Base-by-base conservation (phyloP, 64 coral and sea anemone genomes). In the Porites australiensis region DNA sequence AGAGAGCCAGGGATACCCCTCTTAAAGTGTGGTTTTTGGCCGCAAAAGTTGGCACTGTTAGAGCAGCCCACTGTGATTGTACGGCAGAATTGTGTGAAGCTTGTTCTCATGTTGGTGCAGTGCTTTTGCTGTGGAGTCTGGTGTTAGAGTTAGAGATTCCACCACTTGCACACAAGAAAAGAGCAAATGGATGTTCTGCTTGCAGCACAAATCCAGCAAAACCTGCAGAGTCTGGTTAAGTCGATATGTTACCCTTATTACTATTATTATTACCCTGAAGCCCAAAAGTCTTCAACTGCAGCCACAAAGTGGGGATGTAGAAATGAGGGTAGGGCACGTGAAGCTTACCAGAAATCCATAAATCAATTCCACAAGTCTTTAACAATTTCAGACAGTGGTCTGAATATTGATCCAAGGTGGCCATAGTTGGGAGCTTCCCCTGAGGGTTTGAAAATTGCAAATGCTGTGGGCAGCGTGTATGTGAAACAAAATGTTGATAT, bases 391-490 rank as follows among this genome's bases (percentile, higher is more conserved):
- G 74, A 89, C 77, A 89, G 88, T 89, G 88, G 88, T 27, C 78
- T 79, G 20, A 77, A 89, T 64, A 62, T 89, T 8, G 46, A 79
- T 27, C 43, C 8, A 21, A 62, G 52, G 8, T 54, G 72, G 43
- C 50, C 5, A 8, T 47, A 75, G 46, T 21, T 89, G 48, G 74
- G 44, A 78, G 88, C 74, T 79, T 79, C 88, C 13, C 74, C 74
- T 45, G 53, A 79, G 77, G 87, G 4, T 89, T 89, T 77, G 88
- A 79, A 37, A 57, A 77, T 16, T 89, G 88, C 65, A 59, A 89
- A 13, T 89, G 88, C 27, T 89, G 88, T 79, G 88, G 88, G 3
- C 22, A 61, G 15, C 74, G 87, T 8, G 20, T 44, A 44, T 86
- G 77, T 59, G 63, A 91, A 21, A 91, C 82, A 53, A 82, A 91